These are phyloP conservation scores for Danio jaintianensis DNA, from an alignment of 2,797 vertebrate species.

Conservation along the genomic window DNA sequence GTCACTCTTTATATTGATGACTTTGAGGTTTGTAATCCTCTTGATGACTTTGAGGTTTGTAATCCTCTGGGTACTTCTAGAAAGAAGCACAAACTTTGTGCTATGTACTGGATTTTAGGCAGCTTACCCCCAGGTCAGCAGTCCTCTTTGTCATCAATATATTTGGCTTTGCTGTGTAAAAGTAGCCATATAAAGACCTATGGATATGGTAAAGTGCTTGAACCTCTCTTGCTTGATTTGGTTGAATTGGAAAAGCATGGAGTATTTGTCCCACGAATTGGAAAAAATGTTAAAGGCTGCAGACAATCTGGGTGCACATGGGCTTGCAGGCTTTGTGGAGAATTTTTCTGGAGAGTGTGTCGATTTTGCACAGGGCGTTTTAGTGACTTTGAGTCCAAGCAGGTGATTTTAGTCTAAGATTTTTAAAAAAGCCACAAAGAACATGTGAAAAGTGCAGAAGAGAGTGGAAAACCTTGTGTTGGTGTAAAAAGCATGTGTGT, in stretches of 20 bases:
- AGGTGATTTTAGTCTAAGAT: slow-evolving; percentile 26
- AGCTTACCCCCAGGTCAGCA: slow-evolving; percentile 33
- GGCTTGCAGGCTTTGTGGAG: slow-evolving; percentile 40
- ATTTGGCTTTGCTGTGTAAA: slow-evolving; percentile 33
- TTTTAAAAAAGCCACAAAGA: slow-evolving; percentile 27
- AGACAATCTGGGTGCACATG: slow-evolving; percentile 13
- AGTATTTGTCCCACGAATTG: slow-evolving; percentile 38
- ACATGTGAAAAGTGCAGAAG: slow-evolving; percentile 16
- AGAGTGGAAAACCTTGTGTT: slow-evolving; percentile 38
- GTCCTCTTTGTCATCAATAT: slow-evolving; percentile 37
- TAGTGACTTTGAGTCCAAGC: slow-evolving; percentile 33
- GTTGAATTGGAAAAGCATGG: slow-evolving; percentile 36
- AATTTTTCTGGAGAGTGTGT: slow-evolving; percentile 42
- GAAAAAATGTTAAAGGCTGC: slow-evolving; percentile 18
- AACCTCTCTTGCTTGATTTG: slow-evolving; percentile 40
- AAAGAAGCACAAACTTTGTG: slow-evolving; percentile 39
- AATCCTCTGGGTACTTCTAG: slow-evolving; percentile 40
- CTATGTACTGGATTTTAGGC: slow-evolving; percentile 29
- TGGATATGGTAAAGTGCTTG: slow-evolving; percentile 31
- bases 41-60: slow-evolving; percentile 21
- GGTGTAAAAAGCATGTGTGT: slow-evolving; percentile 42
- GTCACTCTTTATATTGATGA: slow-evolving; percentile 28
- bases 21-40: slow-evolving; percentile 28
- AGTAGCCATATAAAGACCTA: slow-evolving; percentile 34
- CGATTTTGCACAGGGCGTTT: slow-evolving; percentile 19